phyloP scores from a whole-genome alignment of 1,140 invertebrate genomes.

The Episyrphus balteatus region DNA sequence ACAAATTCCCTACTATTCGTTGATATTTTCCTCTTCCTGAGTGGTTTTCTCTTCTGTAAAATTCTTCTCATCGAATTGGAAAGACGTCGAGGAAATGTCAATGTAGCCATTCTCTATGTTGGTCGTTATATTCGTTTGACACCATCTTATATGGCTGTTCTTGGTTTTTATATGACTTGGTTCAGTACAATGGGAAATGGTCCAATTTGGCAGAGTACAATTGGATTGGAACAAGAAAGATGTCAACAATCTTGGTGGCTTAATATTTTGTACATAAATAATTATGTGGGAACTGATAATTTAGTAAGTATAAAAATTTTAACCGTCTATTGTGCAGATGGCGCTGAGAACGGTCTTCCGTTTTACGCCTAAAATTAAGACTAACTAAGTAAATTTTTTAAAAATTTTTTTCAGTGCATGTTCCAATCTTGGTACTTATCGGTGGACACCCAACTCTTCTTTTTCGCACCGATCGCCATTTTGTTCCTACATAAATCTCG shows the following conservation, averaged over 20 bases:
- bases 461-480: constrained; percentile 60
- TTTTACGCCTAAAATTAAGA: too few relatives aligned
- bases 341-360: too few relatives aligned
- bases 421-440: constrained; percentile 79
- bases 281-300: constrained; percentile 56
- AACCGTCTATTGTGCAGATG: not conserved
- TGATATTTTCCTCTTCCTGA: constrained; percentile 54
- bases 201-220: constrained; percentile 51
- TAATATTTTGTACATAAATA: constrained; percentile 73
- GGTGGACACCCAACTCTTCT: constrained; percentile 72
- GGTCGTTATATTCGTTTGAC: constrained; percentile 58
- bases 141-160: constrained; percentile 53
- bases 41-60: constrained; percentile 52
- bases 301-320: constrained; percentile 40
- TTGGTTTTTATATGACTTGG: constrained; percentile 59
- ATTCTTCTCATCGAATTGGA: constrained; percentile 52
- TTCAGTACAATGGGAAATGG: constrained; percentile 51
- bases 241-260: constrained; percentile 68
- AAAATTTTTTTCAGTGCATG: constrained; percentile 58
- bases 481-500: constrained; percentile 51
- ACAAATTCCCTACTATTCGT: constrained; percentile 52
- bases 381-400: too few relatives aligned
- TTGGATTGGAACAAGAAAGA: constrained; percentile 48
- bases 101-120: constrained; percentile 48
- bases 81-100: constrained; percentile 48